A percentile compares a stretch with the other conserved stretches of the same genome.
Conservation (phyloP, 2,113 vertebrate genomes). For the Terrapene triunguis region DNA sequence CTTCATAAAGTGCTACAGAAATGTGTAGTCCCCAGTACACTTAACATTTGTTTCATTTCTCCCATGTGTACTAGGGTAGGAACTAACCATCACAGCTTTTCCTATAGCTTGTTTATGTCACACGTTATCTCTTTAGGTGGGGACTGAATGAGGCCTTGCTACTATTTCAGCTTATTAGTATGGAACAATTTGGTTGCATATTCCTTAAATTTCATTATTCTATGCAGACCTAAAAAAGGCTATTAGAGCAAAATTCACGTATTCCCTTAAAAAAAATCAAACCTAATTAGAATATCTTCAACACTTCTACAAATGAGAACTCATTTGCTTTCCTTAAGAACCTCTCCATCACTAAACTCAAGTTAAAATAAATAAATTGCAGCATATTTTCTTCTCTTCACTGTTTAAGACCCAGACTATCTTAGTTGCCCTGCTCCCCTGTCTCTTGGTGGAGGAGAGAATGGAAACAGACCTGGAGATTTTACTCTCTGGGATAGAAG, state of each 20-base stretch:
- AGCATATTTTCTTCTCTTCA: neutral
- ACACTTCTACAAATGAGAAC: neutral
- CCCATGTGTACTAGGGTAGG: too few species aligned
- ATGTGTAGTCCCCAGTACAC: neutral
- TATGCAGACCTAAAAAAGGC: neutral
- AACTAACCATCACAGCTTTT: neutral
- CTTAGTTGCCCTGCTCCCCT: neutral
- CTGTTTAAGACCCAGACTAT: neutral
- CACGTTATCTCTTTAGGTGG: neutral
- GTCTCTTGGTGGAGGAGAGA: neutral
- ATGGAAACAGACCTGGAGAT: neutral
- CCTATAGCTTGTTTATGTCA: neutral
- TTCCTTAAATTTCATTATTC: neutral
- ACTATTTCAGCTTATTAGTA: constrained; percentile 6
- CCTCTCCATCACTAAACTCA: neutral
- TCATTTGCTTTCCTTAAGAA: neutral
- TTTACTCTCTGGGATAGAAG: neutral
- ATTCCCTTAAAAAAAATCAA: neutral
- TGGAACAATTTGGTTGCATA: neutral
- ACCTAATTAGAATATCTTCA: neutral
- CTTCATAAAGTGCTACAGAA: neutral
- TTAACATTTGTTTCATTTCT: neutral
- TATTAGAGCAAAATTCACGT: neutral
- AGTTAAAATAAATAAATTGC: neutral
- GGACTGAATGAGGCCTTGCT: constrained; percentile 34